Base-by-base conservation (phyloP, 1,140 invertebrate genomes). In the Drosophila ficusphila region DNA sequence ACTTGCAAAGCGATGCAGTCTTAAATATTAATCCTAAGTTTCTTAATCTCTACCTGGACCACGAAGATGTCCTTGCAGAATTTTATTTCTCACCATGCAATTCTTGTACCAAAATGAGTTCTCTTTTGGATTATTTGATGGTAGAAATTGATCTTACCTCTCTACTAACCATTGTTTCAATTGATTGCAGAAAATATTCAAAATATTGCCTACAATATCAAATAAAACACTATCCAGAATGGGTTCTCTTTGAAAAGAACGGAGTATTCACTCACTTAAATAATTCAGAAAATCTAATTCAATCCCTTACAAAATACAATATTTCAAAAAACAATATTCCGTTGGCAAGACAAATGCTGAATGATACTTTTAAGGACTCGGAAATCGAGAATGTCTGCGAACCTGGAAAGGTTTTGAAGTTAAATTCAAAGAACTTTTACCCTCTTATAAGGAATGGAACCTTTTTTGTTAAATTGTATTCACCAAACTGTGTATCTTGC, bases 401-500 rank as follows among this genome's bases (percentile, higher is more conserved):
- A n/a, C 25, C 36, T 16, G 57, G 57, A 0, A n/a, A 29, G 8
- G 57, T 60, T 9, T 7, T 29, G 4, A 18, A 23, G 9, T 25
- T 57, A 4, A 14, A 39, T 5, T n/a, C n/a, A 1, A 0, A 39
- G 2, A 19, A 21, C 27, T 56, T 60, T 14, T 8, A 54, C 16
- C 9, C 57, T 0, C 0, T 1, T 2, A 29, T 56, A 14, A 25
- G 8, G 1, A n/a, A 54, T 2, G 49, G 49, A 0, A 60, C 19
- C 0, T 56, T 21, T 12, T 60, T 60, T 1, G 4, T 60, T 9
- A 56, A 60, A 12, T 60, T 60, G 23, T 60, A 27, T 23, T 60
- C 25, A 5, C 18, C 49, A 27, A 6, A 12, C 0, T 60, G 57
- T 3, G 1, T 54, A 0, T 56, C 11, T 4, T 60, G 57, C 6